Conservation (phyloP, 2,113 vertebrate genomes). For the Hiodon tergisus region DNA sequence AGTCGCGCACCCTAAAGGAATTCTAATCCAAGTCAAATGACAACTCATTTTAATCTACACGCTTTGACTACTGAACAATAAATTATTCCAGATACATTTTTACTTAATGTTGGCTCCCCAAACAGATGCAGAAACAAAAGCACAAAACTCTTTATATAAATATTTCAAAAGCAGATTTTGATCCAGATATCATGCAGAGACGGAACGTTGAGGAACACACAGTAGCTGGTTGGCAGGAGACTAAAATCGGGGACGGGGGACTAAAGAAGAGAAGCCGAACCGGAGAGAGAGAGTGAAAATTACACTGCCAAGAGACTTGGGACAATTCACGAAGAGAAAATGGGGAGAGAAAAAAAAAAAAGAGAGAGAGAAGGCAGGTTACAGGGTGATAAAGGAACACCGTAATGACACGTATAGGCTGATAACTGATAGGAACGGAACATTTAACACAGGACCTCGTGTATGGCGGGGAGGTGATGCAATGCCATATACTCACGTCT, state of each 20-base stretch:
- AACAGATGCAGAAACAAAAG: background rate
- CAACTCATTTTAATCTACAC: background rate
- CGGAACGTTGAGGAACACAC: background rate
- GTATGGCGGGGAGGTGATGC: background rate
- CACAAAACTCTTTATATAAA: background rate
- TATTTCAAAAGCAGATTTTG: background rate
- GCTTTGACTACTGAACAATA: background rate
- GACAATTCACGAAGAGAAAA: background rate
- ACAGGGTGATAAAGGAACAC: background rate
- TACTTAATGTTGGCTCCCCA: too few species aligned
- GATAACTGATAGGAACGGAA: background rate
- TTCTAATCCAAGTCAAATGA: too few species aligned
- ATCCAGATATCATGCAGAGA: background rate
- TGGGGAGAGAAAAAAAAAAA: background rate
- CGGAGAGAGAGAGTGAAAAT: background rate
- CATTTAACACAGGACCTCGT: background rate
- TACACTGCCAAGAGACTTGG: background rate
- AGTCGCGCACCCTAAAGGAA: too few species aligned
- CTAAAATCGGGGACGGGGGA: background rate
- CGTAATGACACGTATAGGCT: background rate
- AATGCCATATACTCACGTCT: slow-evolving; percentile 78
- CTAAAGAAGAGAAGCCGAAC: background rate
- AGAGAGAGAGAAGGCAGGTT: background rate
- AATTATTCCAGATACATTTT: too few species aligned
- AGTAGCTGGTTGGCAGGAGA: background rate